Base-by-base conservation (phyloP, 2,888 invertebrate species). In the Maniola hyperantus region DNA sequence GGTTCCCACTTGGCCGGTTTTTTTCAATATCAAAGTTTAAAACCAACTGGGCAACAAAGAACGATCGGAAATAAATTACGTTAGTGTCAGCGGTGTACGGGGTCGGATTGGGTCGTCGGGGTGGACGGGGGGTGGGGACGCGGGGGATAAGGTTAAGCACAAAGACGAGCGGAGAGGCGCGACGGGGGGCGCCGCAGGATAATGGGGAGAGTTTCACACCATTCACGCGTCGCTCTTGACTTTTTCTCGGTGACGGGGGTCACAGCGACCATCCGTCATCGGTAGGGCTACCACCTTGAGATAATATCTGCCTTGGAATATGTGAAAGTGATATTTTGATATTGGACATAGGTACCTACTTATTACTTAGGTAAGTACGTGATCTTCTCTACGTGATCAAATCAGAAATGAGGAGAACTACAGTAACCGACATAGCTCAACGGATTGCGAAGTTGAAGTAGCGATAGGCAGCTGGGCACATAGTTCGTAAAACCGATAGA, bases 131-230 rank as follows among this genome's bases (percentile, higher is more conserved):
- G 15, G 63, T 53, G 55, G 74, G 73, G 70, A 75, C 72, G 77
- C 76, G 80, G 77, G 77, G 77, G 77, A 5, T 20, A 7, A 39
- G 42, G 15, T 36, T 34, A 15, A 77, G 76, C 79, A 85, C 83
- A 87, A 87, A 73, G 81, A 74, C 74, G 57, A 54, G 68, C 68
- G 62, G 83, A 85, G 85, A 83, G 81, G 79, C 88, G 66, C 89
- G 80, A 85, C 89, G 85, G 90, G 90, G 79, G 80, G 75, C 79
- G 73, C 73, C 74, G 73, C 73, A 69, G 78, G 73, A 84, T 83
- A 84, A 87, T 84, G 79, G 83, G 77, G 78, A 80, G 79, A 82
- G 84, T 79, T 87, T 87, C 86, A 85, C 87, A 85, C 88, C 85
- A 84, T 85, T 85, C 87, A 85, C 73, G 77, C 77, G 79, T 81